Conservation (phyloP, 53 echinoderm and acorn worm species). For the Antedon mediterranea region DNA sequence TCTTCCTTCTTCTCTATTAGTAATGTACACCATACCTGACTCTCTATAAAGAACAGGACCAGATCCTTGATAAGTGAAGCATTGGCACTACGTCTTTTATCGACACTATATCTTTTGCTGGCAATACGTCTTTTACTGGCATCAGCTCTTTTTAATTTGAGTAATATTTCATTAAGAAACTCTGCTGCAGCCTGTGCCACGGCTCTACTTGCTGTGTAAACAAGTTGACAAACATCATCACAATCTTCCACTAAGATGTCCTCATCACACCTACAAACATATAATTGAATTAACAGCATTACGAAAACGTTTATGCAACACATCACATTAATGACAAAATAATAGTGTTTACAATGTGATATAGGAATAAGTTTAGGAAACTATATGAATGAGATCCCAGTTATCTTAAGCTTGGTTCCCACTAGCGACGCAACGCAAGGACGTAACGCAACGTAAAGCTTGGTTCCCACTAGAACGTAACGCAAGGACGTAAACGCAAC, state of each 20-base stretch:
- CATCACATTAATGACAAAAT: no score
- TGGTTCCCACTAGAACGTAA: no score
- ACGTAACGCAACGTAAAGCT: no score
- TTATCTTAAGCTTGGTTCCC: no score
- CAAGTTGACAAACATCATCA: conserved; percentile 95
- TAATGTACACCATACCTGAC: conserved; percentile 66
- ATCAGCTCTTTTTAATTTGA: conserved; percentile 77
- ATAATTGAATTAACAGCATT: neutral
- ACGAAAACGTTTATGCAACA: no score
- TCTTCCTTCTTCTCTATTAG: no score
- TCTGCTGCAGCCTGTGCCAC: conserved; percentile 95
- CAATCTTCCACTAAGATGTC: conserved; percentile 91
- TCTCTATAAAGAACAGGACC: conserved; percentile 97
- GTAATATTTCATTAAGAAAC: conserved; percentile 90
- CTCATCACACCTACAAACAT: conserved; percentile 53
- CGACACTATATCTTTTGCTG: no score
- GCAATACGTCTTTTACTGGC: conserved; percentile 41
- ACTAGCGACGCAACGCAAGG: no score
- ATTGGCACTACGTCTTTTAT: conserved; percentile 80
- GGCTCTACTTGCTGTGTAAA: conserved; percentile 82
- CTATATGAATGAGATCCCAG: no score
- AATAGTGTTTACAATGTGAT: no score
- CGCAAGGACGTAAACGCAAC: no score
- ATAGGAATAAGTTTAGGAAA: no score
- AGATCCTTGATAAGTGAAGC: conserved; percentile 94